Percentiles rank a stretch among this genome's conserved stretches.
phyloP scores from a whole-genome alignment of 2,888 invertebrate species.

The Clitarchus hookeri region DNA sequence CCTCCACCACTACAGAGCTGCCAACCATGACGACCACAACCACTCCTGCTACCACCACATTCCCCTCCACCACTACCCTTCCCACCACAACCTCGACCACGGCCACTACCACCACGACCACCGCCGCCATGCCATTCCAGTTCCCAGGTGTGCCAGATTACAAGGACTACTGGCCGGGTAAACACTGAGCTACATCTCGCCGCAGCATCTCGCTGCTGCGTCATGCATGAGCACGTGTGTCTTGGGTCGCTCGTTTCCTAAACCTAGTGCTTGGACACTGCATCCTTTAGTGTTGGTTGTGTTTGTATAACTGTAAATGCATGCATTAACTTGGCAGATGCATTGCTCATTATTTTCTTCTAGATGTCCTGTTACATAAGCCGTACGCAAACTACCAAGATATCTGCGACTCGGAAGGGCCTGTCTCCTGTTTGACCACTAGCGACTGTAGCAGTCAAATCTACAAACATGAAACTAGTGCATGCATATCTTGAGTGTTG shows the following conservation, averaged over 20 bases:
- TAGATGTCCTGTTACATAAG: no score
- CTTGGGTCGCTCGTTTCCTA: background rate
- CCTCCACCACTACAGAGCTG: slow-evolving; percentile 48
- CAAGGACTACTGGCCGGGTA: slow-evolving; percentile 36
- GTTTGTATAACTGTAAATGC: background rate
- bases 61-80: slow-evolving; percentile 35
- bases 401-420: no score
- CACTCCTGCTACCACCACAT: slow-evolving; percentile 56
- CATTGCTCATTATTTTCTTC: no score
- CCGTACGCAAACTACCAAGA: no score
- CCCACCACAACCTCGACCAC: slow-evolving; percentile 57
- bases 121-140: slow-evolving; percentile 56
- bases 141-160: slow-evolving; percentile 34
- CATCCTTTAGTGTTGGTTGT: background rate
- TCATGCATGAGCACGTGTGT: slow-evolving; percentile 17
- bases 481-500: no score
- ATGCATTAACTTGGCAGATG: no score
- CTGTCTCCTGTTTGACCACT: no score
- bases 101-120: slow-evolving; percentile 56
- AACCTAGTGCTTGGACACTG: background rate
- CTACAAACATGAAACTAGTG: no score
- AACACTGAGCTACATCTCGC: background rate
- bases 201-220: background rate
- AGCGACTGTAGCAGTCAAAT: no score
- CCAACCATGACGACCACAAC: slow-evolving; percentile 57